Evolutionary conservation across 2,888 invertebrate species (phyloP).

Genomic region (Diplolepis rosae): DNA sequence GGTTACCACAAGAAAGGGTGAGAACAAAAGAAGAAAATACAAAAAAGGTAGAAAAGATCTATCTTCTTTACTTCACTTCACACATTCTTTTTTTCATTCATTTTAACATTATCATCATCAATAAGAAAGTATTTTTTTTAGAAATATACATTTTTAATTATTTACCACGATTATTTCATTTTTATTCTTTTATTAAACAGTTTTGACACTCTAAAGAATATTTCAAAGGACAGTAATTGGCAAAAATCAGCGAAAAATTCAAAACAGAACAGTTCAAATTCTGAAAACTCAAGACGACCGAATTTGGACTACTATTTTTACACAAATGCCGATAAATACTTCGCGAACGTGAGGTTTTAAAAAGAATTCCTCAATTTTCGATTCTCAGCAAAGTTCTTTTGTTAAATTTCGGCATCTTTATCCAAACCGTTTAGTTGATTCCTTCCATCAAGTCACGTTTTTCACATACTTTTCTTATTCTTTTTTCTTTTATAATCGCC

Average conservation of each 20-base stretch:
- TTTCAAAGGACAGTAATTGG: no score
- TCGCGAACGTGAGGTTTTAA: slow-evolving; percentile 9
- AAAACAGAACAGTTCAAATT: no score
- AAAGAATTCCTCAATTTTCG: not conserved
- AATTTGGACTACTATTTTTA: not conserved
- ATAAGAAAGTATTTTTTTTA: no score
- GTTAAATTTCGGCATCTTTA: not conserved
- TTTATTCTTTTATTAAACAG: no score
- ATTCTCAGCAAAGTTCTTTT: not conserved
- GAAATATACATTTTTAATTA: no score
- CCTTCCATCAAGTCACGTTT: slow-evolving; percentile 19
- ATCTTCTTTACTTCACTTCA: not conserved
- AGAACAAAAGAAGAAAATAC: not conserved
- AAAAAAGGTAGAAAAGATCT: not conserved
- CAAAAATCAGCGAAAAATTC: no score
- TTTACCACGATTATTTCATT: no score
- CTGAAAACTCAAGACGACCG: no score
- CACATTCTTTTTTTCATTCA: not conserved
- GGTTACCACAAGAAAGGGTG: not conserved
- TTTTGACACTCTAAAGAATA: no score
- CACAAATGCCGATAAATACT: not conserved
- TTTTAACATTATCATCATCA: no score
- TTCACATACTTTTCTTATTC: slow-evolving; percentile 18
- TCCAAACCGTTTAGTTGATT: not conserved
- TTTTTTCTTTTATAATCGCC: not conserved